phyloP scores from a whole-genome alignment of 2,113 vertebrate genomes.

The Oncorhynchus keta region DNA sequence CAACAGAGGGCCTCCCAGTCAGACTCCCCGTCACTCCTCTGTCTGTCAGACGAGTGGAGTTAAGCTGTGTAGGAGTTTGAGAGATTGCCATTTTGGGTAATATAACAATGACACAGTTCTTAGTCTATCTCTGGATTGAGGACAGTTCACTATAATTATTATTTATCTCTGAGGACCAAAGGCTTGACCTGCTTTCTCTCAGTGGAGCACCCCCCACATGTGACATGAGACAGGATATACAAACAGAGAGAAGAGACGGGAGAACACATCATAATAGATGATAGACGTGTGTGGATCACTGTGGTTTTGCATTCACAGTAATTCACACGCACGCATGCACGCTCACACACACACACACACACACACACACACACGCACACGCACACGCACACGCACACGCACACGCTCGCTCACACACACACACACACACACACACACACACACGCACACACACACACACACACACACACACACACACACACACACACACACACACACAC shows the following conservation, averaged over 20 bases:
- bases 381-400: too few species aligned
- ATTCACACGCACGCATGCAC: neutral
- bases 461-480: too few species aligned
- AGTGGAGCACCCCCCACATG: slow-evolving; percentile 19
- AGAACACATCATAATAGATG: neutral
- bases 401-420: too few species aligned
- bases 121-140: slow-evolving; percentile 79
- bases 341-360: neutral
- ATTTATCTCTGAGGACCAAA: slow-evolving; percentile 71
- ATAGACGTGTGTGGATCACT: too few species aligned
- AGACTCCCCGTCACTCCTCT: slow-evolving; percentile 30
- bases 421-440: too few species aligned
- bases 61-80: slow-evolving; percentile 57
- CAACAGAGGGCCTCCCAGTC: neutral
- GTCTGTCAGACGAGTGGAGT: slow-evolving; percentile 32
- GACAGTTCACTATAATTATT: slow-evolving; percentile 78
- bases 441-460: too few species aligned
- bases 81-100: slow-evolving; percentile 64
- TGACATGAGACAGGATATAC: slow-evolving; percentile 29
- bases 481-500: too few species aligned
- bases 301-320: neutral
- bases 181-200: slow-evolving; percentile 67
- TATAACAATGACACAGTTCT: slow-evolving; percentile 78
- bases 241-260: neutral
- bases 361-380: too few species aligned